These are phyloP conservation scores for Chrysomallon squamiferum DNA, from an alignment of 1,140 invertebrate genomes.

Conservation along the genomic window DNA sequence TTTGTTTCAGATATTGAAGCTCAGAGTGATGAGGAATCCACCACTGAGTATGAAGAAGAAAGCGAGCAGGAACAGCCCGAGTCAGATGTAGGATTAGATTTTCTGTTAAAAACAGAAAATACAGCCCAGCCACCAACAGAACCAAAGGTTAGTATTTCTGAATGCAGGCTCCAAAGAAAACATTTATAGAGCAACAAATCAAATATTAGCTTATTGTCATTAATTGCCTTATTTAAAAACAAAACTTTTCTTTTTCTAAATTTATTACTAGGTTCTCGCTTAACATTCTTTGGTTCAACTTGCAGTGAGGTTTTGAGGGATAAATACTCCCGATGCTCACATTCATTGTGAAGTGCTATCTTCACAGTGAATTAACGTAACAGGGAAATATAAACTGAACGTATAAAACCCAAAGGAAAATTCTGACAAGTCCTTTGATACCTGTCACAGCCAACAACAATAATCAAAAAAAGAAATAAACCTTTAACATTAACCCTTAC, in stretches of 20 bases:
- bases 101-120: slow-evolving; percentile 62
- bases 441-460: slow-evolving; percentile 12
- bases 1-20: slow-evolving; percentile 9
- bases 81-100: slow-evolving; percentile 53
- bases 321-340: slow-evolving; percentile 4
- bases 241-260: too few relatives aligned
- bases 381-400: slow-evolving; percentile 9
- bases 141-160: too few relatives aligned
- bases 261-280: too few relatives aligned
- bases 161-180: too few relatives aligned
- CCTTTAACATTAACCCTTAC: too few relatives aligned
- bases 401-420: slow-evolving; percentile 11
- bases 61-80: slow-evolving; percentile 50
- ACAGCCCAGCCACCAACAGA: slow-evolving; percentile 42
- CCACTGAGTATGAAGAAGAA: slow-evolving; percentile 40
- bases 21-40: slow-evolving; percentile 5
- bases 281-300: too few relatives aligned
- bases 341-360: neutral
- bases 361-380: neutral
- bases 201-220: too few relatives aligned
- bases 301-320: too few relatives aligned
- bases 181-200: too few relatives aligned
- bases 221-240: too few relatives aligned
- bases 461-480: too few relatives aligned
- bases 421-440: neutral